Conservation (phyloP, 2,888 invertebrate genomes). For the Ceriagrion tenellum region DNA sequence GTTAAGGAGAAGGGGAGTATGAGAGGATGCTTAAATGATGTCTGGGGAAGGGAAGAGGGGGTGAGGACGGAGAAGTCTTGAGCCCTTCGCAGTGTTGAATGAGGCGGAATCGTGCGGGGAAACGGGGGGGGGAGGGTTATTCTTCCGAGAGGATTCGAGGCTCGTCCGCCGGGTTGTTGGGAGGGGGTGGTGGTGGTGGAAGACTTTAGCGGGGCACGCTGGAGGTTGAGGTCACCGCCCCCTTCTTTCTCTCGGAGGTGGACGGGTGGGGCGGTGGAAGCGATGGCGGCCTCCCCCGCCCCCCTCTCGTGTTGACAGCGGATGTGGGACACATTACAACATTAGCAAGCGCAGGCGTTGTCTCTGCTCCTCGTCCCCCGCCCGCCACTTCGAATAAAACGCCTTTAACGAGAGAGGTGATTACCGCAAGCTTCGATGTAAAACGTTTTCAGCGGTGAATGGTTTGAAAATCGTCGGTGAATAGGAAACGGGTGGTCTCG, state of each 20-base stretch:
- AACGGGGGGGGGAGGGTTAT: no score
- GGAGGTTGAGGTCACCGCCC: slow-evolving; percentile 59
- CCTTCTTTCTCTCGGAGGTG: background rate
- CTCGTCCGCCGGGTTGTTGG: slow-evolving; percentile 37
- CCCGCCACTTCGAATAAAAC: slow-evolving; percentile 41
- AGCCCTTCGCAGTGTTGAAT: slow-evolving; percentile 39
- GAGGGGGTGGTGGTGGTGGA: background rate
- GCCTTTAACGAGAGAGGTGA: slow-evolving; percentile 53
- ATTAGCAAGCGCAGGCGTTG: slow-evolving; percentile 59
- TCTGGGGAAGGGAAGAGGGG: background rate
- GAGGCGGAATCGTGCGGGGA: background rate
- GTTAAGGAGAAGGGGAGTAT: background rate
- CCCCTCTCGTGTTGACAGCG: slow-evolving; percentile 42
- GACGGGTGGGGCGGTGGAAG: background rate
- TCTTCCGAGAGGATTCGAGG: slow-evolving; percentile 13
- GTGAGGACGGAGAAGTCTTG: background rate
- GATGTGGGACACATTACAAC: slow-evolving; percentile 66
- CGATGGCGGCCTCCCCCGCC: background rate
- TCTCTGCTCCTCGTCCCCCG: background rate
- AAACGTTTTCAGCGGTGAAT: slow-evolving; percentile 50
- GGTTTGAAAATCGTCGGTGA: slow-evolving; percentile 15
- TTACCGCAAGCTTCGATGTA: slow-evolving; percentile 58
- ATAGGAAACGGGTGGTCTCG: background rate
- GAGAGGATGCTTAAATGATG: background rate
- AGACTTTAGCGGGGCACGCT: slow-evolving; percentile 5